Evolutionary conservation across 1,140 invertebrate species (phyloP), one percentile per base, ranked within the genome.

Genomic region (Bombus confusus): DNA sequence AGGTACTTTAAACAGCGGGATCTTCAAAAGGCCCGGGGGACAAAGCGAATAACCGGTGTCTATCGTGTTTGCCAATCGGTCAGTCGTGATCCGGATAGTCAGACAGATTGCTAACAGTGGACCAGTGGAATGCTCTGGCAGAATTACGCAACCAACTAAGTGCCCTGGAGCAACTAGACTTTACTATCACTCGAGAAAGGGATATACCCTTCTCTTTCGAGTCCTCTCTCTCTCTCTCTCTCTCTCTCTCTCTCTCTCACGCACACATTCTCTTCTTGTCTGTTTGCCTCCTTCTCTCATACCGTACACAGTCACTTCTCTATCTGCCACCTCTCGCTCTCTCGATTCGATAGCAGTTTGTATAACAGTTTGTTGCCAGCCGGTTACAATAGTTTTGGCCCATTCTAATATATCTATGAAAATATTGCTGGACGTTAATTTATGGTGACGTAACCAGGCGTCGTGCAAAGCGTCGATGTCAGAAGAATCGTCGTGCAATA

Each of bases 81-180:
- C 90, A 91, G 86, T 92, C 90, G 87, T 92, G 91, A 90, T 89
- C 91, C 88, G 90, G 88, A 90, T 89, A 92, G 90, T 86, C 80
- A 66, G 86, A 80, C 76, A 85, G 83, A 88, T 80, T 79, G 80
- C 71, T 72, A 87, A 91, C 83, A 84, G 86, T 80, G 78, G 81
- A 64, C 68, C 59, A 25, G 72, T 82, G 87, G 87, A 86, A 87
- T 83, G 84, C 86, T 85, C 47, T 5, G 69, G 71, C 78, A 43
- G 87, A 88, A 88, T 90, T 88, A 85, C 88, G 81, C 85, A 90
- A 90, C 76, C 80, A 28, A 66, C 62, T 85, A 71, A 59, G 85
- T 88, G 74, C 72, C 88, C 87, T 41, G 57, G 73, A 81, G 88
- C 85, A 80, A 85, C 72, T 52, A 72, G 78, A 86, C 85, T 90